Evolutionary conservation across 2,888 invertebrate species (phyloP), one percentile per base, ranked within the genome.

Genomic region (Ischnus inquisitorius): DNA sequence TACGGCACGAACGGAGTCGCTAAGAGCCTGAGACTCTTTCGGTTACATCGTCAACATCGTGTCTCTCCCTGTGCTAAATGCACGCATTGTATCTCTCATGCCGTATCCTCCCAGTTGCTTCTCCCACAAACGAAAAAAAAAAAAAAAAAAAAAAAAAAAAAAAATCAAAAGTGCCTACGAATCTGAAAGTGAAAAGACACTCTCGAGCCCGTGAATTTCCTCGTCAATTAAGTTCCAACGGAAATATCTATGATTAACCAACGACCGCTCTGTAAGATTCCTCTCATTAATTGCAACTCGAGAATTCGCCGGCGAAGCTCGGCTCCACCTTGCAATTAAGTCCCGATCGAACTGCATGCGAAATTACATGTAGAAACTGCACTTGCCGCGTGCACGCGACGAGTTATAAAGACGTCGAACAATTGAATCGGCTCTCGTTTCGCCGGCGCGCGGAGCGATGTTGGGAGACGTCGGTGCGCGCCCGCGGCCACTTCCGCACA

Each of bases 401-500:
- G 54, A n/a, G 65, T n/a, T 65, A 69, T 51, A 77, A 68, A 68
- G 60, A 62, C 77, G 77, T 80, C 68, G 80, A 84, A 81, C 78
- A 84, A 84, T 84, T 81, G 81, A 81, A 81, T 84, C 74, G 74
- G 68, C 43, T 80, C 80, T 80, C 68, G 46, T 80, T 76, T 65
- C 62, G 67, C 54, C 28, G 39, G 68, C 64, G 34, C 34, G 25
- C 62, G 48, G 67, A 8, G 62, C 60, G 62, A 72, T 43, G 39
- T 72, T 25, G 46, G 12, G 69, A 75, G 69, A 10, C 46, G 46
- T 12, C 62, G 67, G 62, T 79, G 46, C 51, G 60, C 51, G 54
- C 71, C 16, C 48, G 75, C 81, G 84, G 80, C 86, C 88, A 84
- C 87, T 87, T 88, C 88, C 88, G 87, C 82, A 84, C 85, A 85